These are phyloP conservation scores for Sebastes diploproa DNA, from an alignment of 2,797 vertebrate genomes.

Conservation along the genomic window DNA sequence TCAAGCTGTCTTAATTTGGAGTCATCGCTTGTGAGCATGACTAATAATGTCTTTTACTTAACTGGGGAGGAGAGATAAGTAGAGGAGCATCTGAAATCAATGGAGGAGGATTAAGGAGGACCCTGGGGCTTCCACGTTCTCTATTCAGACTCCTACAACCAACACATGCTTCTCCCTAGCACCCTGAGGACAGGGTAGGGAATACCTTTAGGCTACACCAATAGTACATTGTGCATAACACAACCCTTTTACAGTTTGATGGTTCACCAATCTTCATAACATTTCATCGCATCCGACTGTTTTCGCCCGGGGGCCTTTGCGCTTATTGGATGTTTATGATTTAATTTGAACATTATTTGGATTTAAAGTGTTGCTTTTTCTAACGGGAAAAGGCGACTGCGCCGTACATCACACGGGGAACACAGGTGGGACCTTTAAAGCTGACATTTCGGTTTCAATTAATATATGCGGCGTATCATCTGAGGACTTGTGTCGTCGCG, in stretches of 20 bases:
- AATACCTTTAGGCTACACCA: constrained; percentile 27
- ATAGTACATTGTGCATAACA: neutral
- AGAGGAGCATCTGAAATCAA: constrained; percentile 66
- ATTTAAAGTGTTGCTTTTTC: constrained; percentile 15
- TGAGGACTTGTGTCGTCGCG: constrained; percentile 30
- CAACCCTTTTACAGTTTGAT: constrained; percentile 12
- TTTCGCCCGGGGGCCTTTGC: neutral
- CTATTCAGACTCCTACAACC: constrained; percentile 27
- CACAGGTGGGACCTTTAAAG: constrained; percentile 56
- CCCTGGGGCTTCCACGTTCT: constrained; percentile 33
- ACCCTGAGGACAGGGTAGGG: constrained; percentile 12
- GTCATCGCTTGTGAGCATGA: constrained; percentile 35
- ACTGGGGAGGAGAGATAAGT: constrained; percentile 56
- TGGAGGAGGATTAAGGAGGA: constrained; percentile 54
- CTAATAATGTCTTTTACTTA: constrained; percentile 59
- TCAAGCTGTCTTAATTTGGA: constrained; percentile 51
- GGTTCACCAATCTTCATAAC: neutral
- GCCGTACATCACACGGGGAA: neutral
- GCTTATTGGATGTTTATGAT: neutral
- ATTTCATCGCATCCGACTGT: neutral
- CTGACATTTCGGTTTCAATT: constrained; percentile 74
- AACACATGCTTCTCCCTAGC: constrained; percentile 11
- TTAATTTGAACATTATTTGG: constrained; percentile 19
- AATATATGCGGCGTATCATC: constrained; percentile 46
- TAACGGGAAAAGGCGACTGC: neutral